phyloP scores from a whole-genome alignment of 2,888 invertebrate species.

The Tipula confusa region DNA sequence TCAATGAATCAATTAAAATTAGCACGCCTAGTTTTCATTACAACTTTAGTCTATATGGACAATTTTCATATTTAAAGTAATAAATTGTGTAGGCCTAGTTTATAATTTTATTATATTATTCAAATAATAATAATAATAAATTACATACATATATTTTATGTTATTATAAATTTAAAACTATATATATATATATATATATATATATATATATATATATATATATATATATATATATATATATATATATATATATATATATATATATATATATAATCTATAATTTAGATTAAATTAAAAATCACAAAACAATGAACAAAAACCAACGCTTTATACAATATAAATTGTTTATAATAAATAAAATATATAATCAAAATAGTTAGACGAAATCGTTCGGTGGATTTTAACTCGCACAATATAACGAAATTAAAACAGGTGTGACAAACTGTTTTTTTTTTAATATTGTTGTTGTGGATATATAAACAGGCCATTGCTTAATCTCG shows the following conservation, averaged over 20 bases:
- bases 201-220: too few relatives aligned
- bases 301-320: not conserved
- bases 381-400: not conserved
- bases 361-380: not conserved
- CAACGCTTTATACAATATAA: not conserved
- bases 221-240: too few relatives aligned
- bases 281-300: not conserved
- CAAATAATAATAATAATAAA: not conserved
- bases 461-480: not conserved
- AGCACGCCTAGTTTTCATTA: not conserved
- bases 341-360: not conserved
- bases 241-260: too few relatives aligned
- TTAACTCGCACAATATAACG: not conserved
- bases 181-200: too few relatives aligned
- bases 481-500: not conserved
- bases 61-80: not conserved
- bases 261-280: too few relatives aligned
- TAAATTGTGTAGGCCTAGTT: conserved; percentile 13
- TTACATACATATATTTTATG: not conserved
- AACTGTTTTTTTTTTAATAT: not conserved
- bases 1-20: not conserved
- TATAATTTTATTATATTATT: not conserved
- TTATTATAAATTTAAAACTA: not conserved
- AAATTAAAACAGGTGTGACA: not conserved
- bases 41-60: not conserved